Base-by-base conservation (phyloP, 2,888 invertebrate species). In the Drosophila monieri region DNA sequence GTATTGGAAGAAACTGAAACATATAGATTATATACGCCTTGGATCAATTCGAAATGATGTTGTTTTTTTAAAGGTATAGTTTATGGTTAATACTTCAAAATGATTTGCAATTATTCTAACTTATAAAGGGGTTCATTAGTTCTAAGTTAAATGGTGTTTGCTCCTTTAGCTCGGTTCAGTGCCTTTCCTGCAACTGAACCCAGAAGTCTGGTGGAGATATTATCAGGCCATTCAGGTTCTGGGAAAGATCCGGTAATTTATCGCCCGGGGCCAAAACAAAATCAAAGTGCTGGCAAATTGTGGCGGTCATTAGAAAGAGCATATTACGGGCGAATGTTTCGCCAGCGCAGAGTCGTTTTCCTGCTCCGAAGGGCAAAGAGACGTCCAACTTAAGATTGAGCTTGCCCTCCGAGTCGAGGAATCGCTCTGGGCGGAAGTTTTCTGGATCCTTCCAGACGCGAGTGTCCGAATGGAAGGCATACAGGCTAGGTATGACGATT, bases 311-410 rank as follows among this genome's bases (percentile, higher is more conserved):
- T 67, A 94, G 92, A 88, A 95, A 95, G 88, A 95, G 91, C 74
- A 93, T 92, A 73, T 94, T 94, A 1, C 95, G 92, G 0, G 95
- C 94, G 85, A 94, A 95, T 0, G 95, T 95, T 89, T 95, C 95
- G 0, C 95, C 95, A 0, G 94, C 93, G 80, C 95, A 95, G 0
- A 95, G 90, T 27, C 95, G 92, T 75, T 94, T 93, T 0, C 95
- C 95, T 94, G 94, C 93, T 48, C 95, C 95, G 87, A 95, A 95
- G 0, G 94, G 94, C 41, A 95, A 75, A 0, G 94, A 93, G 39
- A 92, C 92, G 80, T 95, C 95, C 62, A 93, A 93, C 30, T 93
- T 93, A 0, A 93, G 81, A 44, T 89, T 89, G 2, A 95, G 84
- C 60, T 92, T 85, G 0, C 94, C 94, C 23, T 94, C 73, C 2